Conservation (phyloP, 2,888 invertebrate genomes). For the Operophtera brumata region DNA sequence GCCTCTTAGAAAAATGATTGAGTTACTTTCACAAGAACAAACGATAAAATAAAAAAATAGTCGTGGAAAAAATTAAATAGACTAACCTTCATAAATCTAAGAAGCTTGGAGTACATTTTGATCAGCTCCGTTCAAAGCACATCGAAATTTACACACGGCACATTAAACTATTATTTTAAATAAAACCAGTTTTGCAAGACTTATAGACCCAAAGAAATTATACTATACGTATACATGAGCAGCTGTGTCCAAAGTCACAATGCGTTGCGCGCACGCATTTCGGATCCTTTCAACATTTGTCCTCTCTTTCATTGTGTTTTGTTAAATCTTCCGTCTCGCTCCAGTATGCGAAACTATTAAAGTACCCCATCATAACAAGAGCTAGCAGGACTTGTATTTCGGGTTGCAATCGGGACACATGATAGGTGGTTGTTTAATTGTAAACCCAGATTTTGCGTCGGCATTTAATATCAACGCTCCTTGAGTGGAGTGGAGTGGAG, state of each 20-base stretch:
- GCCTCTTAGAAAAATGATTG: no score
- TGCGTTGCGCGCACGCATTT: conserved; percentile 12
- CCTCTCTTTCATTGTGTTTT: conserved; percentile 13
- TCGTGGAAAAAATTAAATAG: no score
- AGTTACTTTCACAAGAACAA: no score
- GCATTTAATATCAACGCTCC: conserved; percentile 10
- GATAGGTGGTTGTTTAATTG: conserved; percentile 9
- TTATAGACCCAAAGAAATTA: not conserved
- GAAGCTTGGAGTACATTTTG: conserved; percentile 34
- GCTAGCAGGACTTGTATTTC: conserved; percentile 2
- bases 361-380: conserved; percentile 28
- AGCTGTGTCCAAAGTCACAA: conserved; percentile 6
- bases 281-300: conserved; percentile 5
- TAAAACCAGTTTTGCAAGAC: not conserved
- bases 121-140: not conserved
- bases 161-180: not conserved
- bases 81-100: conserved; percentile 40
- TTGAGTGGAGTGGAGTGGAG: not conserved
- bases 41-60: no score
- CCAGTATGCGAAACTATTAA: conserved; percentile 15
- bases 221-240: not conserved
- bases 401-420: not conserved
- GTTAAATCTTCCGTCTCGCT: conserved; percentile 20
- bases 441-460: conserved; percentile 19
- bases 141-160: no score